These are phyloP conservation scores for Onychomys arenicola DNA, from an alignment of 2,797 vertebrate genomes.

Conservation along the genomic window DNA sequence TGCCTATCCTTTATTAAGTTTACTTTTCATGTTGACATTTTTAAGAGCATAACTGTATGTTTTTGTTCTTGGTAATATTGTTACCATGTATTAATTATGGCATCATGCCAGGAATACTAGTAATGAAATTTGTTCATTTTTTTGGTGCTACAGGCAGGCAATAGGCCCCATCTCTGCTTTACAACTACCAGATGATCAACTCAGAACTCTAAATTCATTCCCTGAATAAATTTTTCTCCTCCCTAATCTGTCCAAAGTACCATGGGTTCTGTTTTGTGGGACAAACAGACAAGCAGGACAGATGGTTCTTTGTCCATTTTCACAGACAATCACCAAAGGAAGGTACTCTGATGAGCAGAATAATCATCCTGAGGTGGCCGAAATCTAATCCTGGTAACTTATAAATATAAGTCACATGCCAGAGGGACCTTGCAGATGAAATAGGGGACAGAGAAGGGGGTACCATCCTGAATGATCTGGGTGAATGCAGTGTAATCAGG, in stretches of 20 bases:
- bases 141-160: slow-evolving; percentile 45
- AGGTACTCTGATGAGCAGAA: not conserved
- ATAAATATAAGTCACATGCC: not conserved
- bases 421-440: not conserved
- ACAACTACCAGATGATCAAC: slow-evolving; percentile 44
- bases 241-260: slow-evolving; percentile 9
- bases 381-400: not conserved
- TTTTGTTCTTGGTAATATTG: slow-evolving; percentile 76
- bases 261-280: not conserved
- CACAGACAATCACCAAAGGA: not conserved
- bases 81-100: slow-evolving; percentile 83
- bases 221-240: slow-evolving; percentile 30
- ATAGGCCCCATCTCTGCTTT: not conserved
- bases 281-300: not conserved
- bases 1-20: slow-evolving; percentile 83
- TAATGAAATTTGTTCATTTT: slow-evolving; percentile 46
- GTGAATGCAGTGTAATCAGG: not conserved
- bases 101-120: slow-evolving; percentile 59
- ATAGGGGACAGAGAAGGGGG: not conserved
- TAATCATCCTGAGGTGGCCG: not conserved
- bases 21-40: slow-evolving; percentile 84
- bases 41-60: slow-evolving; percentile 78
- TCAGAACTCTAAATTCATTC: slow-evolving; percentile 36
- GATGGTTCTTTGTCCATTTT: not conserved
- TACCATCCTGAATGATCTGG: not conserved